Base-by-base conservation (phyloP, 1,140 invertebrate genomes). In the Panulirus ornatus region DNA sequence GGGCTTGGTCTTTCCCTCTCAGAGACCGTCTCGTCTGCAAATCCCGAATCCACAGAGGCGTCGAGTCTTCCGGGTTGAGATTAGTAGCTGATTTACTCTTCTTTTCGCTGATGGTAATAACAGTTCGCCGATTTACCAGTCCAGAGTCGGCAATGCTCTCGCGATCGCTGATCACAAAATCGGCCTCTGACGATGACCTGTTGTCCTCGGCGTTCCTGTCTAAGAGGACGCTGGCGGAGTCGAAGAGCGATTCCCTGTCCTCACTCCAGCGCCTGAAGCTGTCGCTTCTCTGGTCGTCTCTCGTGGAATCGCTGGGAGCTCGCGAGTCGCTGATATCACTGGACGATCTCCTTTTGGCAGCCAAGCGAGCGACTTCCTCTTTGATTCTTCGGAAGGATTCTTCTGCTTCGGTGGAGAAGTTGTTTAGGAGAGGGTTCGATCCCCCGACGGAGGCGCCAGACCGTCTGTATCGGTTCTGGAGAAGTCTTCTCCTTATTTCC, bases 101-200 rank as follows among this genome's bases (percentile, higher is more conserved):
- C 87, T 92, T 92, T 63, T 88, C 84, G 82, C 51, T 91, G 58
- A 92, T 92, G 34, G 71, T 87, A 42, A 92, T 92, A 63, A 92
- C 92, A 19, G 92, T 92, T 34, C 88, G 82, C 19, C 89, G 54
- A 42, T 90, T 92, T 19, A 91, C 90, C 27, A 86, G 79, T 0
- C 92, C 92, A 22, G 92, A 91, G 66, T 91, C 90, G 0, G 92
- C 90, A 16, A 92, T 82, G 54, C 92, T 92, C 84, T 92, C 92
- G 3, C 90, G 40, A 73, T 92, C 91, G 40, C 85, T 91, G 44
- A 92, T 92, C 51, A 92, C 85, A 14, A 88, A 83, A 36, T 92
- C 92, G 22, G 92, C 89, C 63, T 92, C 91, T 0, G 91, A 92
- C 11, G 91, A 92, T 14, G 88, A 92, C 66, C 83, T 51, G 36